Evolutionary conservation across 2,888 invertebrate species (phyloP).

Genomic region (Oscheius sp.): DNA sequence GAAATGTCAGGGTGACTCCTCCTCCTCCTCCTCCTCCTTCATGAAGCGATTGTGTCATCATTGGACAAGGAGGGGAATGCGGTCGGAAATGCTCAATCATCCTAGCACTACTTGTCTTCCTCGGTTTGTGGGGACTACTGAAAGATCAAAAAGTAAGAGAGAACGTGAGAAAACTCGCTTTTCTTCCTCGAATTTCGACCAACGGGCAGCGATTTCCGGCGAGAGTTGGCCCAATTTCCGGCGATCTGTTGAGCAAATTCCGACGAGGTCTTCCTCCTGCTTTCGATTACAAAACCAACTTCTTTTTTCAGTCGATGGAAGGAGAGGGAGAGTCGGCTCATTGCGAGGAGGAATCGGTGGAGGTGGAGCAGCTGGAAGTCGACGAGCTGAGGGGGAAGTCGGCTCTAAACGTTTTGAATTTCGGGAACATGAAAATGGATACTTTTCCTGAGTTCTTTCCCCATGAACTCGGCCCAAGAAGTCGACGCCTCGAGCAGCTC

Average conservation of each 20-base stretch:
- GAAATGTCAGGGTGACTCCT: conserved; percentile 30
- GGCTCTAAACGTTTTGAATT: not conserved
- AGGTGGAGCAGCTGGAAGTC: not conserved
- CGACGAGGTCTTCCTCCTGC: conserved; percentile 21
- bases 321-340: too few relatives aligned
- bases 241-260: conserved; percentile 33
- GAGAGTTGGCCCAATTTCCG: conserved; percentile 27
- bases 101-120: conserved; percentile 7
- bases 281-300: conserved; percentile 16
- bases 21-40: conserved; percentile 16
- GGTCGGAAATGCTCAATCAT: conserved; percentile 2
- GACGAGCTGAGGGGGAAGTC: not conserved
- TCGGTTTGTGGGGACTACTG: not conserved
- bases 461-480: conserved; percentile 35
- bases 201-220: conserved; percentile 28
- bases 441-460: not conserved
- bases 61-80: not conserved
- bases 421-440: not conserved
- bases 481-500: conserved; percentile 30
- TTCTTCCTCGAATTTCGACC: conserved; percentile 27
- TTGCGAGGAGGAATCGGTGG: conserved; percentile 6
- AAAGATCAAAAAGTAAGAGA: not conserved
- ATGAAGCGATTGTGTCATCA: conserved; percentile 15
- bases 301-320: not conserved
- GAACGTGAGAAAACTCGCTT: not conserved